These are phyloP conservation scores for Catharus minimus DNA, from an alignment of 2,113 vertebrate genomes.

Conservation along the genomic window DNA sequence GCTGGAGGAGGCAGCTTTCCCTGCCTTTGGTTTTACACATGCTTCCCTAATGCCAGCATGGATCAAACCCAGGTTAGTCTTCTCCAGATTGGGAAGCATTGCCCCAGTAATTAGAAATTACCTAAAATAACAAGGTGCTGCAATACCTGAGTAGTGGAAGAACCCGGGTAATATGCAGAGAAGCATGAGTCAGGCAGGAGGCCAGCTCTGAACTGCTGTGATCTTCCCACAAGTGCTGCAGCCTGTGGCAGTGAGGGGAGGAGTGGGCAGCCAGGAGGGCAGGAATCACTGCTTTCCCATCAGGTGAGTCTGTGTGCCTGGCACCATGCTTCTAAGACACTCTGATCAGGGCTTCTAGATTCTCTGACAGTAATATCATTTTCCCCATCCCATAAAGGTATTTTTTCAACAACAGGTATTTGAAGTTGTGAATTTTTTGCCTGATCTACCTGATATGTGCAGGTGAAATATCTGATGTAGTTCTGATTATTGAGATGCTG, in stretches of 20 bases:
- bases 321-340: not conserved
- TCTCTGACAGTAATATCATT: not conserved
- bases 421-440: not conserved
- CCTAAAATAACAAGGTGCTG: not conserved
- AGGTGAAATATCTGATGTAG: not conserved
- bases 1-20: not conserved
- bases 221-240: not conserved
- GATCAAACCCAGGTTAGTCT: not conserved
- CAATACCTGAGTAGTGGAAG: not conserved
- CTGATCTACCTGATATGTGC: not conserved
- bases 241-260: not conserved
- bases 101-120: not conserved
- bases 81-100: not conserved
- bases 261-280: not conserved
- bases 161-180: not conserved
- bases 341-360: not conserved
- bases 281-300: not conserved
- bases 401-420: not conserved
- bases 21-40: not conserved
- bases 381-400: not conserved
- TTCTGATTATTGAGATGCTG: not conserved
- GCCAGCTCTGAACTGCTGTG: not conserved
- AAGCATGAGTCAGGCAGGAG: not conserved
- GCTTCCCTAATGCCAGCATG: not conserved
- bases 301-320: not conserved